Conservation (phyloP, 2,797 vertebrate genomes). For the Acomys russatus region DNA sequence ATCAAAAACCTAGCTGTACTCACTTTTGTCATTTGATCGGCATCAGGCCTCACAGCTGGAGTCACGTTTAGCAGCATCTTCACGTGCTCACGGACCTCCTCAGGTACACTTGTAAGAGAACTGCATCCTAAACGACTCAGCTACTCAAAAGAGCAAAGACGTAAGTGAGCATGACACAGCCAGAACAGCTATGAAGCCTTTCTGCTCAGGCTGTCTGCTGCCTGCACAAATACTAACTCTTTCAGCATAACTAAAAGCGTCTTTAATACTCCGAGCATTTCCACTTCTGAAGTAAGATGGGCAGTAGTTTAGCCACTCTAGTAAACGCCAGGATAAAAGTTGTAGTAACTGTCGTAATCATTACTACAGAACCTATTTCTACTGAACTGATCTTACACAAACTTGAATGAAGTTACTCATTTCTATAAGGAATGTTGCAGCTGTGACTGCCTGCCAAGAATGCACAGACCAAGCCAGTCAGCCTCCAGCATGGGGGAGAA, state of each 20-base stretch:
- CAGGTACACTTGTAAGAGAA: slow-evolving; percentile 94
- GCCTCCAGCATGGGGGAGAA: background rate
- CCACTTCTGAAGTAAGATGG: slow-evolving; percentile 58
- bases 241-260: slow-evolving; percentile 12
- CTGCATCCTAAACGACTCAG: slow-evolving; percentile 95
- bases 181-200: slow-evolving; percentile 12
- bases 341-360: slow-evolving; percentile 11
- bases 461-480: background rate
- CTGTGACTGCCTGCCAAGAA: background rate
- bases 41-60: slow-evolving; percentile 96
- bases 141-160: slow-evolving; percentile 87
- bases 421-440: background rate
- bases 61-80: slow-evolving; percentile 98
- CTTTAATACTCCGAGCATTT: slow-evolving; percentile 46
- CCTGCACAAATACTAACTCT: slow-evolving; percentile 25
- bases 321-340: slow-evolving; percentile 38
- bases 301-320: slow-evolving; percentile 22
- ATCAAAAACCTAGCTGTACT: slow-evolving; percentile 68
- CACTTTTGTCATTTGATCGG: slow-evolving; percentile 99
- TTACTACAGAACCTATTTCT: slow-evolving; percentile 43
- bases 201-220: background rate
- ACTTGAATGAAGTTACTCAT: slow-evolving; percentile 41
- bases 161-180: slow-evolving; percentile 72
- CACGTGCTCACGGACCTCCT: slow-evolving; percentile 96
- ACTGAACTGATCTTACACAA: slow-evolving; percentile 51